Evolutionary conservation across 2,113 vertebrate genomes (phyloP).

Genomic region (Hyla sarda): DNA sequence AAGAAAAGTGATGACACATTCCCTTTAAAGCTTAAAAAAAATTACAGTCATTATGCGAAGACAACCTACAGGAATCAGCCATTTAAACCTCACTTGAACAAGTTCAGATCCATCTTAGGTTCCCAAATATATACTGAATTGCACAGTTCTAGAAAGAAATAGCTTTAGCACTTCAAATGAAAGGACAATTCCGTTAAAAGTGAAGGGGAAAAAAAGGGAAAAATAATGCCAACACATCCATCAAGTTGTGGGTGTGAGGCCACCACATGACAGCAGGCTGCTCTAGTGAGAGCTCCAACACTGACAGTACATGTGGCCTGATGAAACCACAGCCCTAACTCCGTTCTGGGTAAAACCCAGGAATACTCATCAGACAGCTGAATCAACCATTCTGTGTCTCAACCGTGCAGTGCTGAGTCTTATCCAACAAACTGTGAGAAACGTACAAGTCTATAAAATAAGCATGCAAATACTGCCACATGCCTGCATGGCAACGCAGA

Average conservation of each 20-base stretch:
- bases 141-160: neutral
- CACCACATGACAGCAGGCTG: constrained; percentile 31
- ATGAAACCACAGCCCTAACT: constrained; percentile 21
- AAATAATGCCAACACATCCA: neutral
- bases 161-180: neutral
- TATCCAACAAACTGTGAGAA: neutral
- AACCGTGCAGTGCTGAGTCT: neutral
- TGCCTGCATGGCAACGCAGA: neutral
- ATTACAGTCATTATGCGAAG: neutral
- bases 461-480: neutral
- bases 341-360: neutral
- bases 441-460: neutral
- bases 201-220: neutral
- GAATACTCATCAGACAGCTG: constrained; percentile 34
- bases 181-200: neutral
- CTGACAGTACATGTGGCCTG: constrained; percentile 26
- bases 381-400: constrained; percentile 1
- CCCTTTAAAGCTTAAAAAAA: too few species aligned
- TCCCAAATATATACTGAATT: neutral
- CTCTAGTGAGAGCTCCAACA: constrained; percentile 14
- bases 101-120: neutral
- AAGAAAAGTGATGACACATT: too few species aligned
- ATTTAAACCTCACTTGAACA: neutral
- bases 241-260: constrained; percentile 22
- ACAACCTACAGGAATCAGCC: neutral